Conservation (phyloP, 2,113 vertebrate species). For the Grammomys surdaster region DNA sequence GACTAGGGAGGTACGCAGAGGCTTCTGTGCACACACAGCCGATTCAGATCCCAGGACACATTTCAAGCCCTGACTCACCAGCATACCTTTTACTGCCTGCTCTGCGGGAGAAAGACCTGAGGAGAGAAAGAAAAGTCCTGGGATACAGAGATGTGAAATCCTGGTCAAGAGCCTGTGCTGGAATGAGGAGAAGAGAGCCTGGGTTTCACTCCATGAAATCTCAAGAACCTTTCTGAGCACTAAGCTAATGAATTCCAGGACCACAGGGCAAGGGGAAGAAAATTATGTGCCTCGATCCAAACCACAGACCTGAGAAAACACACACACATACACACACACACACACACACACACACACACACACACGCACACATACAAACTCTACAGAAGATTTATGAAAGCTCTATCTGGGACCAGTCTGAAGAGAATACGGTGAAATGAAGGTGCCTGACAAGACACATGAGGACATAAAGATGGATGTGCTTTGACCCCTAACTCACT, state of each 20-base stretch:
- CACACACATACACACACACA: not conserved
- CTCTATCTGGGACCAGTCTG: not conserved
- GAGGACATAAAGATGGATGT: not conserved
- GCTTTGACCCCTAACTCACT: not conserved
- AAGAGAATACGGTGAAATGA: not conserved
- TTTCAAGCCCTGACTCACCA: not conserved
- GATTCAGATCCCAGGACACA: not conserved
- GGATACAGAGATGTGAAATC: not conserved
- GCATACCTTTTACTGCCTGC: not conserved
- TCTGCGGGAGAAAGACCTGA: not conserved
- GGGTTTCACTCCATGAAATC: not conserved
- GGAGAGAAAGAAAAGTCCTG: not conserved
- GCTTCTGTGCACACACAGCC: not conserved
- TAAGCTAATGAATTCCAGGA: not conserved
- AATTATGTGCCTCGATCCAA: not conserved
- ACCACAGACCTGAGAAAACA: not conserved
- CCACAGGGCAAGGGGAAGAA: too few relatives aligned
- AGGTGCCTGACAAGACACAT: not conserved
- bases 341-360: not conserved
- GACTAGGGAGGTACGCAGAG: not conserved
- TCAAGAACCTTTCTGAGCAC: not conserved
- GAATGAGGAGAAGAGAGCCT: not conserved
- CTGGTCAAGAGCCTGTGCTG: not conserved
- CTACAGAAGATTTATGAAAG: not conserved
- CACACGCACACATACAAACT: not conserved